Percentiles rank a stretch among this genome's conserved stretches.
Conservation (phyloP, 2,888 invertebrate species). For the Disparrhopalites patrizii region DNA sequence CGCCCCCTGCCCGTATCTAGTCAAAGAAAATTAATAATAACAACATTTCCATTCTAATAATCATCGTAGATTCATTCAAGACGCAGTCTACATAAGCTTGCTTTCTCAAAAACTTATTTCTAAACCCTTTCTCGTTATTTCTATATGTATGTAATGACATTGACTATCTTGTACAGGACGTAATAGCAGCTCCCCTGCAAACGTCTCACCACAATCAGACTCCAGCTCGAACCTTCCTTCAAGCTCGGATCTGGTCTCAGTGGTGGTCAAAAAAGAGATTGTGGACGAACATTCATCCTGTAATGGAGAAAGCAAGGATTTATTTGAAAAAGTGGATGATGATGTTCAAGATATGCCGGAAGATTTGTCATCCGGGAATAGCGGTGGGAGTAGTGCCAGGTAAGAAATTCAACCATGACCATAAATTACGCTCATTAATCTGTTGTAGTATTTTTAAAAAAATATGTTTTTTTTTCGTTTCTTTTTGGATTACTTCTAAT, state of each 20-base stretch:
- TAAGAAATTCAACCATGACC: no score
- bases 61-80: no score
- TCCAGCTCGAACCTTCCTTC: conserved; percentile 70
- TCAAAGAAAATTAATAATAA: no score
- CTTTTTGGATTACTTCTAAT: background rate
- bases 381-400: background rate
- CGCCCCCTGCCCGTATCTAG: no score
- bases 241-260: conserved; percentile 54
- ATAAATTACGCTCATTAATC: no score
- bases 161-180: conserved; percentile 54
- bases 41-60: no score
- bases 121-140: no score
- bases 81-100: no score
- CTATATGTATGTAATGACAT: no score
- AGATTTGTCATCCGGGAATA: conserved; percentile 36
- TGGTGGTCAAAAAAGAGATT: conserved; percentile 44
- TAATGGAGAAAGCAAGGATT: conserved; percentile 37
- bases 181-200: conserved; percentile 50
- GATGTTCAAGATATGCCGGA: conserved; percentile 47
- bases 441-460: conserved; percentile 25
- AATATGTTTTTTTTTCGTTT: background rate
- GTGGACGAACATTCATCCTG: conserved; percentile 34
- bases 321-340: conserved; percentile 26
- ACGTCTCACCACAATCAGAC: conserved; percentile 72
- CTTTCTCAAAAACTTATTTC: no score